Conservation (phyloP, 1,140 invertebrate species). For the Dendrolimus kikuchii region DNA sequence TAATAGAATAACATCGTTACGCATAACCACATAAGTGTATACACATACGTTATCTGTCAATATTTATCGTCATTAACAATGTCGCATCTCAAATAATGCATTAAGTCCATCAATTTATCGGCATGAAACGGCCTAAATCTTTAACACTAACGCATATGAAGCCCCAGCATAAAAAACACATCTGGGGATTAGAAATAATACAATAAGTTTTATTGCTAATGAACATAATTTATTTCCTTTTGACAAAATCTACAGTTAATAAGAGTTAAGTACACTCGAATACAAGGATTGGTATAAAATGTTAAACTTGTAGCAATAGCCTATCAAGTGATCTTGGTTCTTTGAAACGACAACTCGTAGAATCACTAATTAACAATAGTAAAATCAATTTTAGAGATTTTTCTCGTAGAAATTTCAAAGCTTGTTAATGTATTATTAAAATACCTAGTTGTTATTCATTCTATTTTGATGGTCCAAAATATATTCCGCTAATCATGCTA, state of each 20-base stretch:
- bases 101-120: no score
- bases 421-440: constrained; percentile 26
- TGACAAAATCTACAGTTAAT: constrained; percentile 72
- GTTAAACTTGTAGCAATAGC: constrained; percentile 60
- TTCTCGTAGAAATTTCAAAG: constrained; percentile 22
- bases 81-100: no score
- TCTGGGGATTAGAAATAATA: constrained; percentile 8
- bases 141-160: no score
- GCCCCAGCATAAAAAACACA: background rate
- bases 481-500: constrained; percentile 1
- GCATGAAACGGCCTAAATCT: no score
- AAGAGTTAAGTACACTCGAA: constrained; percentile 70
- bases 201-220: constrained; percentile 41
- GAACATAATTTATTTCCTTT: constrained; percentile 68
- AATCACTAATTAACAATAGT: constrained; percentile 3
- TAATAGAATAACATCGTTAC: no score
- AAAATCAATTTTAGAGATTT: no score
- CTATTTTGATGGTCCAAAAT: no score
- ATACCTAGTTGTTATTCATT: no score
- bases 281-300: constrained; percentile 71
- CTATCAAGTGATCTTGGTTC: constrained; percentile 61
- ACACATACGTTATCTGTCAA: no score
- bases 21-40: no score
- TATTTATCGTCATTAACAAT: no score
- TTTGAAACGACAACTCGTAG: constrained; percentile 54